Evolutionary conservation across 2,113 vertebrate species (phyloP), one percentile per base, ranked within the genome.

Genomic region (Esox niger): DNA sequence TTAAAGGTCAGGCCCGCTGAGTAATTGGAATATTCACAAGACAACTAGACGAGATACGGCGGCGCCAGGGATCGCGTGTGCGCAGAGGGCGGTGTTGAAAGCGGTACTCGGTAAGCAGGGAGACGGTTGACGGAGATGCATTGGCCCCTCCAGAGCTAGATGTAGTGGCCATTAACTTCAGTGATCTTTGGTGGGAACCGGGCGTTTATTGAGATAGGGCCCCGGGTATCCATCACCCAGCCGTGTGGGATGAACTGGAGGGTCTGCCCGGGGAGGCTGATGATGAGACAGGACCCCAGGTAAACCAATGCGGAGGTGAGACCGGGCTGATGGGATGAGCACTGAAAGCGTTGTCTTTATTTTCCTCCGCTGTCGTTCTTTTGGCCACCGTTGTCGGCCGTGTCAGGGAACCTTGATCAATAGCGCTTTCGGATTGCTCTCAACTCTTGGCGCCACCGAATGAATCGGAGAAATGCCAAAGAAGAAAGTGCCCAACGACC

Each of bases 21-120:
- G 86, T 94, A 95, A 95, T 95, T 93, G 93, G 92, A 95, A 93
- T 92, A 94, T 93, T 90, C 91, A 90, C 88, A 91, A 82, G 88
- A 79, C 83, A 90, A 93, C 90, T 90, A 88, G 84, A 91, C 89
- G 68, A 91, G 90, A 92, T 92, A 91, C 90, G 89, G 86, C 86
- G 74, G 81, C 83, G 85, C 86, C 75, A 68, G 85, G 89, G 87
- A 91, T 69, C 49, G 58, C 46, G 72, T 60, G 64, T 89, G 86
- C 26, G 15, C 13, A 49, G 60, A 9, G 58, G 74, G 75, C 62
- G 61, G 15, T 21, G 72, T 43, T 69, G 29, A 60, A 23, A 61
- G 59, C 38, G 13, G 13, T 15, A 43, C 13, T 43, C 38, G 20
- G 89, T n/a, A 47, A 26, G 64, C 29, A 54, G 26, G 47, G 27